Evolutionary conservation across 2,113 vertebrate species (phyloP).

Genomic region (Petrocephalus zakoni): DNA sequence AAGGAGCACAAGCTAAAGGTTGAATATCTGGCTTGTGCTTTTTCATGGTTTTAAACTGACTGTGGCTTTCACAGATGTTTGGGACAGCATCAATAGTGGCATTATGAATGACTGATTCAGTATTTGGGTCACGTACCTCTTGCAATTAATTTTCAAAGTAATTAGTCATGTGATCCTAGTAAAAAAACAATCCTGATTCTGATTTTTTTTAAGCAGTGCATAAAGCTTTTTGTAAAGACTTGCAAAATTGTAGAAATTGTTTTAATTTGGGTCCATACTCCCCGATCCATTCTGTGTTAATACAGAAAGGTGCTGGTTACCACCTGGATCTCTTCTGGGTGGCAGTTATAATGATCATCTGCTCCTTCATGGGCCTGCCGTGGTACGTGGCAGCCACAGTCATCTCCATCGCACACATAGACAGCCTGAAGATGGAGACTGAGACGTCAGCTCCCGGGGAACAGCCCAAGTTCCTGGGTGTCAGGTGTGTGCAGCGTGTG

Average conservation of each 20-base stretch:
- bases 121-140: neutral
- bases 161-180: neutral
- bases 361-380: conserved; percentile 92
- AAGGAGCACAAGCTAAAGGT: conserved; percentile 98
- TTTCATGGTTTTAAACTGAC: neutral
- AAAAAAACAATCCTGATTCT: neutral
- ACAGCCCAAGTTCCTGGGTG: conserved; percentile 91
- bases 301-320: conserved; percentile 94
- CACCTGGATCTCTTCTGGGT: conserved; percentile 96
- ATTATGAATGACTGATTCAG: neutral
- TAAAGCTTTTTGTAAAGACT: neutral
- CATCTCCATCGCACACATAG: conserved; percentile 96
- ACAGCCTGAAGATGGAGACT: conserved; percentile 98
- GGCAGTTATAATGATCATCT: conserved; percentile 81
- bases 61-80: neutral
- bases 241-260: neutral
- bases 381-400: conserved; percentile 98
- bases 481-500: conserved; percentile 66
- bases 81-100: neutral
- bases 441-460: conserved; percentile 93
- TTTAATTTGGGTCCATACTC: neutral
- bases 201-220: neutral
- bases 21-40: conserved; percentile 15
- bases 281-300: neutral
- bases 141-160: neutral